These are phyloP conservation scores for Petrocephalus sullivani DNA, from an alignment of 2,797 vertebrate genomes.

Conservation along the genomic window DNA sequence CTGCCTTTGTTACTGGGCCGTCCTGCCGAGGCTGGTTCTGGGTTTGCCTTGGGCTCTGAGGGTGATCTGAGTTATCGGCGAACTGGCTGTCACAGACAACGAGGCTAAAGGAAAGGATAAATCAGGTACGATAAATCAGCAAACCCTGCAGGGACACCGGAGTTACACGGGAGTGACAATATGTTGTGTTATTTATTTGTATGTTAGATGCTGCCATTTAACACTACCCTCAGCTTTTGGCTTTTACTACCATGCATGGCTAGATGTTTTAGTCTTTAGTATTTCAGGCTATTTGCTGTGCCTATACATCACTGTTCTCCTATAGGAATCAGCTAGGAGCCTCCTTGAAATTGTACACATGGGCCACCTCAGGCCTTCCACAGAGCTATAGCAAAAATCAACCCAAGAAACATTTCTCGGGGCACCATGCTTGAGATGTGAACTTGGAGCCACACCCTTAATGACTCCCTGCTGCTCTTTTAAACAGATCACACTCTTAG, in stretches of 20 bases:
- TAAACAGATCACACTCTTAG: neutral
- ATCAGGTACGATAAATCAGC: constrained; percentile 1
- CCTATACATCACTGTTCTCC: neutral
- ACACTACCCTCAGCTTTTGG: neutral
- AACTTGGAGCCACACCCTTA: neutral
- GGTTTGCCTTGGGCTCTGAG: neutral
- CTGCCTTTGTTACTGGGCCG: neutral
- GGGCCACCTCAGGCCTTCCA: neutral
- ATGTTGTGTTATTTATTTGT: neutral
- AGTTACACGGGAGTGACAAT: neutral
- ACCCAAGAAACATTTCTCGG: neutral
- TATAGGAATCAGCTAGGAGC: too few species aligned
- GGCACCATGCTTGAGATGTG: neutral
- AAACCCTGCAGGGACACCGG: neutral
- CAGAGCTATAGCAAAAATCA: neutral
- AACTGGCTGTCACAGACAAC: neutral
- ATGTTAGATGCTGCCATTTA: neutral
- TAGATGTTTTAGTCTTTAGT: neutral
- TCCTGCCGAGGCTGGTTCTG: neutral
- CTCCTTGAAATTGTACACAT: neutral
- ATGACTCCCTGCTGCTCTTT: neutral
- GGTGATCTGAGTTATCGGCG: neutral
- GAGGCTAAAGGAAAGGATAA: neutral
- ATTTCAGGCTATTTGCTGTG: neutral
- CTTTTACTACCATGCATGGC: neutral